phyloP scores from a whole-genome alignment of 2,113 vertebrate species.

The zebrafish (Danio rerio) region DNA sequence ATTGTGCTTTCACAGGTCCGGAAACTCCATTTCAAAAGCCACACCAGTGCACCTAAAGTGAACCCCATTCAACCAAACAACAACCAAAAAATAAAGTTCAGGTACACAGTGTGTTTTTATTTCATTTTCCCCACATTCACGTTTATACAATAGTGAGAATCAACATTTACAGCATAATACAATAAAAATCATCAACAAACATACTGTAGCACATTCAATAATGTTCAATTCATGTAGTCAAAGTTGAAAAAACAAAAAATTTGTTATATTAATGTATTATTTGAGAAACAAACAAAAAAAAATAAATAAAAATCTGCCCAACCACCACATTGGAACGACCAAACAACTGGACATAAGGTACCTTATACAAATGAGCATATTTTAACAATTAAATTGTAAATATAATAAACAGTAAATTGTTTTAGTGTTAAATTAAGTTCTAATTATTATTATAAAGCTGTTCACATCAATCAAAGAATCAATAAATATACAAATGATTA shows the following conservation, averaged over 20 bases:
- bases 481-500: background rate
- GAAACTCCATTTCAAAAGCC: constrained; percentile 6
- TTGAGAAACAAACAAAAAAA: background rate
- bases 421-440: no score
- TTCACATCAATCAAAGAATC: background rate
- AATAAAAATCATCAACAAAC: background rate
- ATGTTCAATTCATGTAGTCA: background rate
- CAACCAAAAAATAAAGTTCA: background rate
- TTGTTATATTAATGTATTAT: background rate
- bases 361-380: background rate
- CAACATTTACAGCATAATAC: no score
- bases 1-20: constrained; percentile 26
- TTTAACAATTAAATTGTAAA: background rate
- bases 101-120: background rate
- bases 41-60: background rate
- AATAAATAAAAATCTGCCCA: background rate
- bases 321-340: background rate
- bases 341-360: background rate
- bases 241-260: no score
- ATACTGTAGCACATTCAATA: background rate
- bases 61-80: constrained; percentile 1
- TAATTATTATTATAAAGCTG: background rate
- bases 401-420: no score
- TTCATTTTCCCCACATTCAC: no score
- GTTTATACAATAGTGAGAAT: no score